These are phyloP conservation scores for Strigamia transsilvanica DNA, from an alignment of 2,888 invertebrate genomes.

Conservation along the genomic window DNA sequence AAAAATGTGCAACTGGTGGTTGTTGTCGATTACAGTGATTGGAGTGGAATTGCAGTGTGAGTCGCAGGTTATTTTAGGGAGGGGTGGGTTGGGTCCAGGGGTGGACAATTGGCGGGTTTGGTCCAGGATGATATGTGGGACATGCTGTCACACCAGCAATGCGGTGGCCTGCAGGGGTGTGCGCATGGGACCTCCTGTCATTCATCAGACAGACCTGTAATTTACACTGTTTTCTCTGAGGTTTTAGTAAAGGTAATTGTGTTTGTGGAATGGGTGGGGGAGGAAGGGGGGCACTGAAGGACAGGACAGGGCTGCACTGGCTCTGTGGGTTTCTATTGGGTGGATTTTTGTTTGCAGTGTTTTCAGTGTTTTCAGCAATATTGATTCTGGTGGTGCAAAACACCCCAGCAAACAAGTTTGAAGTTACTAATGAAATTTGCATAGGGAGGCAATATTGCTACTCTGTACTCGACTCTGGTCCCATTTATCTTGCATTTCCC, in stretches of 20 bases:
- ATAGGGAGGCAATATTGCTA: constrained; percentile 49
- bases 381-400: constrained; percentile 30
- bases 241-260: constrained; percentile 10
- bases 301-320: not conserved
- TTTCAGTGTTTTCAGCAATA: constrained; percentile 11
- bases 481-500: constrained; percentile 49
- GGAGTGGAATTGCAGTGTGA: constrained; percentile 1
- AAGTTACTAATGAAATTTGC: constrained; percentile 47
- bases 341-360: constrained; percentile 9
- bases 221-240: not conserved
- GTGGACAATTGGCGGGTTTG: constrained; percentile 44
- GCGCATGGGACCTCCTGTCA: constrained; percentile 40
- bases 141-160: constrained; percentile 47
- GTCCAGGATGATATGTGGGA: constrained; percentile 41
- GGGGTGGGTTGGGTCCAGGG: constrained; percentile 21
- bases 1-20: constrained; percentile 46
- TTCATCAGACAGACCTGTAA: constrained; percentile 47
- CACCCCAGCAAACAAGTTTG: constrained; percentile 23
- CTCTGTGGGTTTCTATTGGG: not conserved
- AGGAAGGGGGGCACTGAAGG: not conserved
- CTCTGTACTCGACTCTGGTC: constrained; percentile 49
- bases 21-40: constrained; percentile 48
- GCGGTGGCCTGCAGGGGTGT: constrained; percentile 33
- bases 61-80: not conserved
- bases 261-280: not conserved